Evolutionary conservation across 1,140 invertebrate genomes (phyloP), one percentile per base, ranked within the genome.

Genomic region (Sinonovacula constricta): DNA sequence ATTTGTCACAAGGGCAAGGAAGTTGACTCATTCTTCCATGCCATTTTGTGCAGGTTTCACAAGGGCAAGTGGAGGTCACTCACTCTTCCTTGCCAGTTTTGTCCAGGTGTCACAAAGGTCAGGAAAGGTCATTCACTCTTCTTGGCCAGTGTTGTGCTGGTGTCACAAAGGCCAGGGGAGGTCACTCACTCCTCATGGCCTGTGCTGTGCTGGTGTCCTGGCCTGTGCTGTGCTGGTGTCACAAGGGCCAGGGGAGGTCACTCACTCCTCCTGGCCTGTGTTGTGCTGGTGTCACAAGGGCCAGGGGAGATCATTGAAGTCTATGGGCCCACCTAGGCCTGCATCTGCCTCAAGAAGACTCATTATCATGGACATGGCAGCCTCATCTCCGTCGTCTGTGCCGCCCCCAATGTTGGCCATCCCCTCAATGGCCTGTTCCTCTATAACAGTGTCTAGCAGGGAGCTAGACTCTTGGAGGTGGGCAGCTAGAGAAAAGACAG

Each of bases 281-380:
- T 24, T 95, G 91, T 1, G 94, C 94, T 14, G 94, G n/a, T n/a
- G 45, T 92, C 89, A 96, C 56, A 97, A 91, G 0, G 96, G 96
- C 96, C 96, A 97, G 0, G 96, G 96, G 24, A 97, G 90, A 28
- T 95, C 95, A 3, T 95, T 95, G 90, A 96, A 96, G 90, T 97
- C 96, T 14, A 97, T 95, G 0, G 95, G 94, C n/a, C 94, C 94
- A 12, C 94, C 94, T 24, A 95, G 91, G 1, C 94, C 94, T 14
- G 94, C 94, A 90, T 95, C 95, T 2, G 95, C 96, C 91, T 97
- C 96, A 36, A 97, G 91, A 18, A 97, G 92, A 90, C 95, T 96
- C 96, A 98, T 97, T 76, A 98, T 96, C 33, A 97, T 95, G 5
- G 96, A 95, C 95, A 97, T 97, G 1, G 95, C 95, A 24, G 96